phyloP scores from a whole-genome alignment of 2,888 invertebrate species.

The Tetranychus piercei region DNA sequence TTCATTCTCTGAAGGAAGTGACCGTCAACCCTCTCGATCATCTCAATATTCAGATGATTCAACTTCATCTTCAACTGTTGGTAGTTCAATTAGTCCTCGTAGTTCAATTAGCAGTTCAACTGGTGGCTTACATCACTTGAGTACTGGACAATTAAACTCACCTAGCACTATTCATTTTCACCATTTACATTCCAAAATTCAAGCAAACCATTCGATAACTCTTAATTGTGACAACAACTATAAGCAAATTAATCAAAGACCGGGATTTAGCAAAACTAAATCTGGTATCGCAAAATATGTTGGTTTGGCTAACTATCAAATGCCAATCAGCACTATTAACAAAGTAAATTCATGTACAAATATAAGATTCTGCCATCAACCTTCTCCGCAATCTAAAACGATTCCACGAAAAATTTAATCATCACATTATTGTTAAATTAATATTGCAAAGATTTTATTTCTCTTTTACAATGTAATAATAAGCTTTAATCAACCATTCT shows the following conservation, averaged over 20 bases:
- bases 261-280: background rate
- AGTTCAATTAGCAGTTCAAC: background rate
- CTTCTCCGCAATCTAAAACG: background rate
- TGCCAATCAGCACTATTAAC: background rate
- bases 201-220: too few species aligned
- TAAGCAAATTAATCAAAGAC: background rate
- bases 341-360: constrained; percentile 6
- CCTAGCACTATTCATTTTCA: background rate
- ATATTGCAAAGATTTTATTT: background rate
- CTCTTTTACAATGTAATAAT: too few species aligned
- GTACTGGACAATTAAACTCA: background rate
- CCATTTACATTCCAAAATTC: background rate
- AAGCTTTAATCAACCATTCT: too few species aligned
- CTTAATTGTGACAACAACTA: too few species aligned
- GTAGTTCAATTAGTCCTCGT: background rate
- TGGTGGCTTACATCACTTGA: background rate
- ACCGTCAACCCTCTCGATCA: constrained; percentile 8
- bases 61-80: background rate
- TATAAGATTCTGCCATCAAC: constrained; percentile 8
- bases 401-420: background rate
- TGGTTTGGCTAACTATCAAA: background rate
- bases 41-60: constrained; percentile 10
- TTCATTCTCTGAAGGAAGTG: constrained; percentile 10
- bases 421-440: background rate
- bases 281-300: constrained; percentile 2